Evolutionary conservation across 2,888 invertebrate genomes (phyloP).

Genomic region (Apodemia mormo): DNA sequence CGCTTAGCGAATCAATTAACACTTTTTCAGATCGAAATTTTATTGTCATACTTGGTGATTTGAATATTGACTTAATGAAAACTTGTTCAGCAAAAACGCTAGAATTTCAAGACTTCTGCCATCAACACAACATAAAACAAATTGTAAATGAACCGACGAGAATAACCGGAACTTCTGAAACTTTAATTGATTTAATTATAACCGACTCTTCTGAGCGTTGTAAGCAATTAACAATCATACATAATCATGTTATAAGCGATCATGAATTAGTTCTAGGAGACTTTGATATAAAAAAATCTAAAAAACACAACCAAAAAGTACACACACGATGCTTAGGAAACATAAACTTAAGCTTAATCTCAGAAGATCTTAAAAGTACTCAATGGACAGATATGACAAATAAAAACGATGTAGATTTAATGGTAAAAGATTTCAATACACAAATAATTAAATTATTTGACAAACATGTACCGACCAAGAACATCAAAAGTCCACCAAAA

Average conservation of each 20-base stretch:
- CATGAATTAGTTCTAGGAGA: constrained; percentile 23
- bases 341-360: constrained; percentile 5
- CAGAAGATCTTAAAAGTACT: constrained; percentile 6
- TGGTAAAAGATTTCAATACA: not conserved
- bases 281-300: constrained; percentile 19
- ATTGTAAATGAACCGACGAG: constrained; percentile 30
- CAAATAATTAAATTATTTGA: not conserved
- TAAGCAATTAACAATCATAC: constrained; percentile 25
- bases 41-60: constrained; percentile 28
- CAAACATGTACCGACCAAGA: constrained; percentile 20
- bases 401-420: constrained; percentile 16
- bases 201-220: constrained; percentile 19
- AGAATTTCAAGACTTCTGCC: constrained; percentile 20
- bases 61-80: constrained; percentile 30
- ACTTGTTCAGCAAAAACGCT: not conserved
- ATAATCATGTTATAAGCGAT: constrained; percentile 26
- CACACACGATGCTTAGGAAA: constrained; percentile 13
- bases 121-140: constrained; percentile 27
- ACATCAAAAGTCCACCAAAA: constrained; percentile 11
- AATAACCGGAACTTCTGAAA: constrained; percentile 24
- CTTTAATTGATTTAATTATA: constrained; percentile 25
- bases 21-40: constrained; percentile 20
- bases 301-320: not conserved
- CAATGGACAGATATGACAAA: constrained; percentile 8
- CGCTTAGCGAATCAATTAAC: constrained; percentile 30